Percentiles rank a stretch among this genome's conserved stretches.
Conservation (phyloP, 2,888 invertebrate species). For the Pristionchus maxplancki region DNA sequence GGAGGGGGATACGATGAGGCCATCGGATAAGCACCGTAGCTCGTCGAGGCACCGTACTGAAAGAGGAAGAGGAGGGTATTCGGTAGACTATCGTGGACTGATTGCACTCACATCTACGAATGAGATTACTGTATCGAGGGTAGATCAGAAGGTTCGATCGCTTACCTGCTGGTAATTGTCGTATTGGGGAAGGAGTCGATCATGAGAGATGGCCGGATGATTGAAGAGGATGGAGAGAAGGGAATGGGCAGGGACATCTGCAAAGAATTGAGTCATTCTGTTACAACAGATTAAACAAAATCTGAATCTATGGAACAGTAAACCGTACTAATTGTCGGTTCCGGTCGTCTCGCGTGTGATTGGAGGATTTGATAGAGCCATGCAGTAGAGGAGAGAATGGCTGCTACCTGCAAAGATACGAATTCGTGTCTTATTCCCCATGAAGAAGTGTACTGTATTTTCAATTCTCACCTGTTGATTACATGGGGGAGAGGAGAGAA, state of each 20-base stretch:
- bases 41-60: slow-evolving; percentile 11
- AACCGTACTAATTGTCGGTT: slow-evolving; percentile 7
- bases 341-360: not conserved
- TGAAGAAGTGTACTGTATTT: not conserved
- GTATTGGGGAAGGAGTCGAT: not conserved
- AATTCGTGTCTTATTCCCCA: not conserved
- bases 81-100: not conserved
- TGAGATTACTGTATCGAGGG: not conserved
- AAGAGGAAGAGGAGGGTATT: not conserved
- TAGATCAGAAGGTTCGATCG: not conserved
- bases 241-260: not conserved
- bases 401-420: not conserved
- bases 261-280: too few relatives aligned
- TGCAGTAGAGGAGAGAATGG: not conserved
- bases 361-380: not conserved
- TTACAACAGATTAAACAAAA: not conserved
- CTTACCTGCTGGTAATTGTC: slow-evolving; percentile 40
- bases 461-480: not conserved
- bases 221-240: not conserved
- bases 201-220: slow-evolving; percentile 1
- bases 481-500: not conserved
- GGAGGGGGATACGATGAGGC: slow-evolving; percentile 35
- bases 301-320: not conserved
- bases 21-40: slow-evolving; percentile 35
- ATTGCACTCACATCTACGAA: too few relatives aligned